phyloP scores from a whole-genome alignment of 2,888 invertebrate species.

The Apodemia hepburni region DNA sequence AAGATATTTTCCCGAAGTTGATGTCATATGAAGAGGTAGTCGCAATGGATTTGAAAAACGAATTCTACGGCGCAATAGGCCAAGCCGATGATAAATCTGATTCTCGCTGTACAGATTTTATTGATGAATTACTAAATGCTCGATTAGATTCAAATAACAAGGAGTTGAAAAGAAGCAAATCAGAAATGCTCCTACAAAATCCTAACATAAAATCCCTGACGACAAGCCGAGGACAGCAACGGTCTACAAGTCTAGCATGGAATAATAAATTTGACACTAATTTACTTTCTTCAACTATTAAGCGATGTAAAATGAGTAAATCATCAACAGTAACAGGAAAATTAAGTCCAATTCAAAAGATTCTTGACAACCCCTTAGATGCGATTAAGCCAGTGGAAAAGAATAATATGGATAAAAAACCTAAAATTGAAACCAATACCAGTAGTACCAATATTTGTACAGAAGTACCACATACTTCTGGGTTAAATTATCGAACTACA shows the following conservation, averaged over 20 bases:
- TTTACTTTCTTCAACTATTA: slow-evolving; percentile 80
- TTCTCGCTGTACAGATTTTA: slow-evolving; percentile 73
- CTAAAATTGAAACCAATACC: slow-evolving; percentile 50
- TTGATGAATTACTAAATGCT: slow-evolving; percentile 78
- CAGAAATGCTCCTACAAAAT: slow-evolving; percentile 80
- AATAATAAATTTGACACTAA: slow-evolving; percentile 85
- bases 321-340: slow-evolving; percentile 66
- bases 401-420: slow-evolving; percentile 50
- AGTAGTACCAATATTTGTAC: slow-evolving; percentile 47
- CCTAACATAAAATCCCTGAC: slow-evolving; percentile 70
- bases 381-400: slow-evolving; percentile 56
- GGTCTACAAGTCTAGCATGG: slow-evolving; percentile 84
- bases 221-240: slow-evolving; percentile 80
- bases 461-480: slow-evolving; percentile 66
- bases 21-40: slow-evolving; percentile 85
- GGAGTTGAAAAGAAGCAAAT: slow-evolving; percentile 83
- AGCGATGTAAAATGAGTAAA: slow-evolving; percentile 83
- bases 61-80: slow-evolving; percentile 72
- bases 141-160: slow-evolving; percentile 70
- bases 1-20: slow-evolving; percentile 89
- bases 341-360: slow-evolving; percentile 62
- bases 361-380: slow-evolving; percentile 54
- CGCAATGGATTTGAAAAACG: slow-evolving; percentile 82
- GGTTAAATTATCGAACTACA: slow-evolving; percentile 60
- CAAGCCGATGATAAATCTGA: slow-evolving; percentile 73